Evolutionary conservation across 1,140 invertebrate genomes (phyloP), one percentile per base, ranked within the genome.

Genomic region (Neoseiulus cucumeris): DNA sequence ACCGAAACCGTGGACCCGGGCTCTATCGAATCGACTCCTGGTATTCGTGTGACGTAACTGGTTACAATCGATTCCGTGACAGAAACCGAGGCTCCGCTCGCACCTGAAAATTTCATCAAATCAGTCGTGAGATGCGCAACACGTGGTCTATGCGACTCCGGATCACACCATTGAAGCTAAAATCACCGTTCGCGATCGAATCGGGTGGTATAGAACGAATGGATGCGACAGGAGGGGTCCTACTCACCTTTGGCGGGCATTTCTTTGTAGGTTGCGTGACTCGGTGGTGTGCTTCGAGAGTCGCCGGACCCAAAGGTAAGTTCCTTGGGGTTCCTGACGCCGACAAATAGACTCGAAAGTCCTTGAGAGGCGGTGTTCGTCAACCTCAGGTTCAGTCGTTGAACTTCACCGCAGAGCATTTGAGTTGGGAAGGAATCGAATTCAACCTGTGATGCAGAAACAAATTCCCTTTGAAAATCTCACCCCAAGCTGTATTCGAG

Each of bases 391-490:
- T 80, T 79, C 5, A 87, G 74, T 33, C 75, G 79, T 70, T 83
- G 81, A 41, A 89, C 77, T 75, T 89, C 85, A 6, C 86, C 85
- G 71, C 83, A 84, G 44, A 87, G 74, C 71, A 87, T 80, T 64
- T 84, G 81, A 1, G 77, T 74, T 64, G 79, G 80, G n/a, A 85
- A 79, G 72, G 86, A 82, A 22, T 79, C 80, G 71, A 88, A 87
- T 4, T 79, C 80, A 17, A 84, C 78, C 82, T 84, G 72, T n/a
- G 76, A 75, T 69, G 65, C 47, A 70, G 68, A 67, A 67, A 45
- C 70, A 45, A 45, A 45, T n/a, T 68, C 12, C 66, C 65, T 18
- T 22, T 66, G 64, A n/a, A n/a, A n/a, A n/a, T n/a, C n/a, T n/a
- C n/a, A n/a, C n/a, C n/a, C n/a, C n/a, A n/a, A n/a, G n/a, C n/a